These are phyloP conservation scores for Pseudotriccus pelzelni DNA, from an alignment of 2,797 vertebrate species.

Conservation along the genomic window DNA sequence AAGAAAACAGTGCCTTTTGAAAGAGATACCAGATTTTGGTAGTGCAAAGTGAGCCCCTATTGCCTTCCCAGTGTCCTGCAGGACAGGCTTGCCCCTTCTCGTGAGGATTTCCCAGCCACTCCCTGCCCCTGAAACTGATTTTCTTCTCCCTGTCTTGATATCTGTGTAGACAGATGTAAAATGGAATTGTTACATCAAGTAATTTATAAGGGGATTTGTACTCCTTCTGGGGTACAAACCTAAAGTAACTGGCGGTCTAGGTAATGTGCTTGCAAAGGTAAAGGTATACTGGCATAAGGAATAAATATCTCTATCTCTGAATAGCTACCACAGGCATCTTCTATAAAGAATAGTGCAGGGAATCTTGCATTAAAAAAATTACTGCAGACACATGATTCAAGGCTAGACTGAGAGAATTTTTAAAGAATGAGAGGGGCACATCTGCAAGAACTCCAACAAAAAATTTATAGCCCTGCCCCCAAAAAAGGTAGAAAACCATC, in stretches of 20 bases:
- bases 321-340: neutral
- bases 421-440: accelerated
- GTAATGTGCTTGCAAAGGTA: neutral
- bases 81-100: neutral
- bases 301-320: neutral
- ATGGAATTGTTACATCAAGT: neutral
- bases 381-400: neutral
- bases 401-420: neutral
- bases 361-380: neutral
- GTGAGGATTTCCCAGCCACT: neutral
- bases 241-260: neutral
- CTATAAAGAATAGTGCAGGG: neutral
- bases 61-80: neutral
- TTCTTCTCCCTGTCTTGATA: neutral
- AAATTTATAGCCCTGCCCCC: neutral
- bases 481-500: neutral
- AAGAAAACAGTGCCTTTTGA: neutral
- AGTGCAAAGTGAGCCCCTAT: neutral
- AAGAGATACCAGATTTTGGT: neutral
- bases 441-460: neutral
- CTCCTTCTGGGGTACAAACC: neutral
- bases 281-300: neutral
- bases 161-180: neutral
- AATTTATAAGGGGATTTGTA: neutral
- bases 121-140: neutral